phyloP scores from a whole-genome alignment of 2,113 vertebrate species.

The Dicentrarchus labrax region DNA sequence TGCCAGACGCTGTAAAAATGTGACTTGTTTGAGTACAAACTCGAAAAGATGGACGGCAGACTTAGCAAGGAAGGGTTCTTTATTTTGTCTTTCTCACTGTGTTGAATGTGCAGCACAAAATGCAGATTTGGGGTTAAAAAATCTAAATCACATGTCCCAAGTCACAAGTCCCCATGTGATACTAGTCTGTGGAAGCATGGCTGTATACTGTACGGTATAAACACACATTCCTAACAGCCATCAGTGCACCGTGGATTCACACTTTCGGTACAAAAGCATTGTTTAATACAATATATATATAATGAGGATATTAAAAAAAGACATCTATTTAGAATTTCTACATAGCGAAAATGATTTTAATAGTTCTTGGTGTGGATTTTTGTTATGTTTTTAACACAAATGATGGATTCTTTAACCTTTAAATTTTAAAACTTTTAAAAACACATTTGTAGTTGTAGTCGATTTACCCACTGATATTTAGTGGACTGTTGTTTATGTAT shows the following conservation, averaged over 20 bases:
- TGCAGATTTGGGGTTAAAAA: slow-evolving; percentile 2
- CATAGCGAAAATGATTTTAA: background rate
- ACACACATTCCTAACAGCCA: background rate
- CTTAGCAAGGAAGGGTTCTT: background rate
- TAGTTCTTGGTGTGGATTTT: background rate
- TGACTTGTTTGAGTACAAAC: background rate
- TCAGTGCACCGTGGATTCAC: background rate
- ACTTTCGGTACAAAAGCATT: background rate
- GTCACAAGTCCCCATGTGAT: slow-evolving; percentile 8
- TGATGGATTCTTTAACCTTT: background rate
- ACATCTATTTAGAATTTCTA: background rate
- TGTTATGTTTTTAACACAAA: background rate
- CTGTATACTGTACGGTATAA: background rate
- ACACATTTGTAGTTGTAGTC: background rate
- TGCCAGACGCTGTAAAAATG: background rate
- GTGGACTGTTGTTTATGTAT: slow-evolving; percentile 5
- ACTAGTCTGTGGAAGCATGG: background rate
- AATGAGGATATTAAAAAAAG: background rate
- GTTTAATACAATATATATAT: background rate
- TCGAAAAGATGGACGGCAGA: background rate
- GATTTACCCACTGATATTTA: background rate
- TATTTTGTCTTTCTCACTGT: background rate
- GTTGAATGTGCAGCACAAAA: slow-evolving; percentile 3
- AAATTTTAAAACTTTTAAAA: background rate
- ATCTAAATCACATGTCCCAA: slow-evolving; percentile 3